Evolutionary conservation across 2,888 invertebrate species (phyloP).

Genomic region (Amphipyra tragopoginis): DNA sequence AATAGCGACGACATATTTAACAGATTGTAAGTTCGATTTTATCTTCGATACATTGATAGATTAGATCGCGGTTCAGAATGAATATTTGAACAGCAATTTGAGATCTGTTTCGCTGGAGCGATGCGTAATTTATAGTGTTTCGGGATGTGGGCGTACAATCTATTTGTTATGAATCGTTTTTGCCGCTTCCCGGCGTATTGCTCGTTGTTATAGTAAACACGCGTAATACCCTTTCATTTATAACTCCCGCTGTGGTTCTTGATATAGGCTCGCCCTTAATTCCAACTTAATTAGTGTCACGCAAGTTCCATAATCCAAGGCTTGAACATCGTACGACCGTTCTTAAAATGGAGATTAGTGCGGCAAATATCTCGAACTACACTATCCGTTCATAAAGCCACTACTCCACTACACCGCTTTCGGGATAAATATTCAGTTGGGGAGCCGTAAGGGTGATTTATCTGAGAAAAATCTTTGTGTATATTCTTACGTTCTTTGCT

Average conservation of each 20-base stretch:
- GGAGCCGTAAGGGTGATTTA: slow-evolving; percentile 52
- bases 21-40: slow-evolving; percentile 58
- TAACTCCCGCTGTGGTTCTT: slow-evolving; percentile 87
- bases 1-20: slow-evolving; percentile 78
- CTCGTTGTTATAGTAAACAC: slow-evolving; percentile 79
- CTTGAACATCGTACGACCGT: slow-evolving; percentile 87
- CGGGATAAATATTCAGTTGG: slow-evolving; percentile 55
- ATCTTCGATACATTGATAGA: slow-evolving; percentile 42
- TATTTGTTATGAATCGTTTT: slow-evolving; percentile 63
- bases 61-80: slow-evolving; percentile 41
- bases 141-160: slow-evolving; percentile 34
- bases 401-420: slow-evolving; percentile 63
- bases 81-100: slow-evolving; percentile 51
- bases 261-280: slow-evolving; percentile 88
- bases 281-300: slow-evolving; percentile 90
- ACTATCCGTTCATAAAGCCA: slow-evolving; percentile 83
- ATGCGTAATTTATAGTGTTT: slow-evolving; percentile 42
- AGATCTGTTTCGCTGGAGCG: slow-evolving; percentile 41
- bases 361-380: slow-evolving; percentile 88
- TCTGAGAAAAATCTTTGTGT: slow-evolving; percentile 40
- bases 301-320: slow-evolving; percentile 90
- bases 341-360: slow-evolving; percentile 90
- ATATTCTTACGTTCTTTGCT: slow-evolving; percentile 15
- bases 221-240: slow-evolving; percentile 88
- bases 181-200: slow-evolving; percentile 63